phyloP scores from a whole-genome alignment of 2,113 vertebrate genomes.

The Archocentrus centrarchus region DNA sequence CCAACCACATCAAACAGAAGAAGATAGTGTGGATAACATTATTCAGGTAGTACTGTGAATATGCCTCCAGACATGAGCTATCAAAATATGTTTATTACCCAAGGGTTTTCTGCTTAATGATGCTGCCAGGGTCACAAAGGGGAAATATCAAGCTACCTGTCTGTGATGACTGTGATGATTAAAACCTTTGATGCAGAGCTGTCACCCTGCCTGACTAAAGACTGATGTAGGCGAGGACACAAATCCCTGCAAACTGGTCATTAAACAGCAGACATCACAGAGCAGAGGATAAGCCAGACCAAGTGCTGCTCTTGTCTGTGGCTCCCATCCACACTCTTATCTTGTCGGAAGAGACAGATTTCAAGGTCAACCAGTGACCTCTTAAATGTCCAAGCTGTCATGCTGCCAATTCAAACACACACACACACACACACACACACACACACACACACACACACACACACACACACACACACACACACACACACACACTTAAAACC shows the following conservation, averaged over 20 bases:
- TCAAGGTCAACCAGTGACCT: slow-evolving; percentile 41
- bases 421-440: neutral
- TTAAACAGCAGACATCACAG: slow-evolving; percentile 45
- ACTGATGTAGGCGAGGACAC: slow-evolving; percentile 28
- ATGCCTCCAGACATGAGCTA: slow-evolving; percentile 11
- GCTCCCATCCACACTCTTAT: slow-evolving; percentile 27
- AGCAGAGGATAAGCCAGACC: slow-evolving; percentile 19
- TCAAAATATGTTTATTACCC: slow-evolving; percentile 30
- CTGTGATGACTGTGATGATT: slow-evolving; percentile 41
- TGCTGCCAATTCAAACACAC: neutral
- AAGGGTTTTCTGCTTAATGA: slow-evolving; percentile 45
- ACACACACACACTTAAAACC: neutral
- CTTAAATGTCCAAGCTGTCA: slow-evolving; percentile 30
- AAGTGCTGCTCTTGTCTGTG: slow-evolving; percentile 24
- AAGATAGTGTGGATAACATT: neutral
- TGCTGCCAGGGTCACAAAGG: slow-evolving; percentile 24
- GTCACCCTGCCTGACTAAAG: slow-evolving; percentile 31
- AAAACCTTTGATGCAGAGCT: slow-evolving; percentile 49
- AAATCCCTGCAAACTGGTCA: slow-evolving; percentile 39
- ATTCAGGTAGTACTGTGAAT: slow-evolving; percentile 8
- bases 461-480: neutral
- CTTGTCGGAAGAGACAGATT: slow-evolving; percentile 25
- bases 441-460: neutral
- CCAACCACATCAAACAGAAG: neutral
- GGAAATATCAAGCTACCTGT: slow-evolving; percentile 38